Percentiles rank a stretch among this genome's conserved stretches.
phyloP scores from a whole-genome alignment of 37 sponge, comb jelly and placozoan genomes.

The Halichondria panicea region DNA sequence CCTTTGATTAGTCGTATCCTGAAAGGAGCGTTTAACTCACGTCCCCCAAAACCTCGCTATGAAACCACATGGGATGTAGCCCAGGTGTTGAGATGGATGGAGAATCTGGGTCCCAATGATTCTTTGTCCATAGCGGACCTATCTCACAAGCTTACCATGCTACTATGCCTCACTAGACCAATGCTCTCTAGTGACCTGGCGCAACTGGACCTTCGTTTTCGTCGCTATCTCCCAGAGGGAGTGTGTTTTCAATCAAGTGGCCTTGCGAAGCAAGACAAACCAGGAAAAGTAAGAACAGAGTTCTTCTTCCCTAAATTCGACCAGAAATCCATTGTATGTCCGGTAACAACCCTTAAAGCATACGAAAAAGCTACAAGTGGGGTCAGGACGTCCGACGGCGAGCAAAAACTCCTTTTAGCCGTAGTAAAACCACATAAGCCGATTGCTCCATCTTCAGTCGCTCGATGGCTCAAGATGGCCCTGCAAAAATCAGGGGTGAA shows the following conservation, averaged over 20 bases:
- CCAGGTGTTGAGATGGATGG: not conserved
- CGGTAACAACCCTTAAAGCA: constrained; percentile 11
- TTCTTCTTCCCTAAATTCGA: constrained; percentile 34
- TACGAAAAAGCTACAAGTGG: constrained; percentile 7
- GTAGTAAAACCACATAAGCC: constrained; percentile 25
- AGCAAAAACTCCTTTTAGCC: not conserved
- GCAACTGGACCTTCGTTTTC: not conserved
- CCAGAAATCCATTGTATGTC: constrained; percentile 12
- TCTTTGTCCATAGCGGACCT: constrained; percentile 8
- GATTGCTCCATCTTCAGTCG: constrained; percentile 16
- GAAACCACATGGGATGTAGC: constrained; percentile 29
- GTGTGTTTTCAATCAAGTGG: not conserved
- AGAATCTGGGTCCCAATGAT: not conserved
- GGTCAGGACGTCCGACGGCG: not conserved
- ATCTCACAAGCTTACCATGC: constrained; percentile 15
- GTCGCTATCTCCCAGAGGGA: constrained; percentile 6
- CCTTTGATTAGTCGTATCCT: constrained; percentile 8
- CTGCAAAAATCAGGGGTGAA: constrained; percentile 12
- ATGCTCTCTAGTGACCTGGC: not conserved
- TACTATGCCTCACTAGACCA: constrained; percentile 21
- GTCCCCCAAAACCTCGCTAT: constrained; percentile 35
- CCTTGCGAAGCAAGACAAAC: constrained; percentile 5
- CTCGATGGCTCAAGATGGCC: constrained; percentile 17
- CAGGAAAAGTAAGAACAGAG: constrained; percentile 6
- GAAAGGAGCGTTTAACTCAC: constrained; percentile 19